Evolutionary conservation across 1,140 invertebrate genomes (phyloP).

Genomic region (Calliphora vicina): DNA sequence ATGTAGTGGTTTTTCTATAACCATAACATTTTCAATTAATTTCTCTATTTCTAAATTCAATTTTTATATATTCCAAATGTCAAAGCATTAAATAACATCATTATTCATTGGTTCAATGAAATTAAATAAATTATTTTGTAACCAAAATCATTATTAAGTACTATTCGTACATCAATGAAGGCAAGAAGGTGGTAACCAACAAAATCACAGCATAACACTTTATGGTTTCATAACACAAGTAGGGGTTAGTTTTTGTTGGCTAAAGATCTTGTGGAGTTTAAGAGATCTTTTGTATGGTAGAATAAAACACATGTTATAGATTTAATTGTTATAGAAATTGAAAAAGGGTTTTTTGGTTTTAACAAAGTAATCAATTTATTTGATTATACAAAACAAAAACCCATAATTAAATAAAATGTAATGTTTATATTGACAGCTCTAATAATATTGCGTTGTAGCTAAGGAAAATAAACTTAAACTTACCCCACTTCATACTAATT

Average conservation of each 20-base stretch:
- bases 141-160: not conserved
- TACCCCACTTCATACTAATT: not conserved
- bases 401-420: constrained; percentile 27
- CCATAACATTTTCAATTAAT: constrained; percentile 34
- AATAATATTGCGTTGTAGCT: not conserved
- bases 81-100: constrained; percentile 33
- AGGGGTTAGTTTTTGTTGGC: not conserved
- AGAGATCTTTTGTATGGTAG: not conserved
- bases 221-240: not conserved
- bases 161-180: not conserved
- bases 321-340: not conserved
- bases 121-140: not conserved
- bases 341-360: constrained; percentile 8
- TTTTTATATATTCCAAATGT: constrained; percentile 12
- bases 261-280: not conserved
- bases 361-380: constrained; percentile 35
- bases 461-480: not conserved
- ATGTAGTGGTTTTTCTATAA: not conserved
- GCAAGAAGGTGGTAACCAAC: constrained; percentile 16
- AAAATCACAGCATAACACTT: constrained; percentile 33
- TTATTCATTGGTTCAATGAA: not conserved
- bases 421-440: constrained; percentile 27
- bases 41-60: constrained; percentile 17
- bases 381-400: not conserved
- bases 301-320: not conserved